phyloP scores from a whole-genome alignment of 2,113 vertebrate genomes.

The Pao palembangensis region DNA sequence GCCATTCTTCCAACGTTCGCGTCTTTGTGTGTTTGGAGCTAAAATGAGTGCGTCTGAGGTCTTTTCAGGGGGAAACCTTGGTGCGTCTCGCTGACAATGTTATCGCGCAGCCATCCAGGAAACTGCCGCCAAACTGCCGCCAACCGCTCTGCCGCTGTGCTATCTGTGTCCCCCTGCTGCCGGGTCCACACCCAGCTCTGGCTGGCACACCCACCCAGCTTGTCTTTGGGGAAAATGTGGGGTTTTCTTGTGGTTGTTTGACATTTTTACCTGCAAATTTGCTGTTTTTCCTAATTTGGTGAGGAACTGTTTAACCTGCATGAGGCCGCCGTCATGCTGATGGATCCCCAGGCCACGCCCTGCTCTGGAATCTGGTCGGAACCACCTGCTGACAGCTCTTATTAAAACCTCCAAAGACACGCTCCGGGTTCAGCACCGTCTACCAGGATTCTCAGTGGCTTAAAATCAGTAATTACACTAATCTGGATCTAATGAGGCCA shows the following conservation, averaged over 20 bases:
- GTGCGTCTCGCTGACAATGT: constrained; percentile 49
- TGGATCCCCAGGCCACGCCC: too few species aligned
- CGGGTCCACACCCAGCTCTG: background rate
- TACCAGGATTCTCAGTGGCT: background rate
- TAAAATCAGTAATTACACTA: background rate
- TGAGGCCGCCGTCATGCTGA: constrained; percentile 38
- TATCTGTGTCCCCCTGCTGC: constrained; percentile 33
- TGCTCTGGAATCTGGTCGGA: constrained; percentile 6
- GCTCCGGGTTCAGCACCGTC: background rate
- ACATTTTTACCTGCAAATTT: too few species aligned
- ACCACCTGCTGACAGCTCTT: constrained; percentile 55
- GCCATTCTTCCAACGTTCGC: constrained; percentile 5
- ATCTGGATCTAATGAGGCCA: background rate
- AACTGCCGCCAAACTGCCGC: constrained; percentile 34
- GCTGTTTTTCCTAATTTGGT: background rate
- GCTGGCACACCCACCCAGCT: too few species aligned
- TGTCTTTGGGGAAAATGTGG: background rate
- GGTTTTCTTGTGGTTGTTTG: too few species aligned
- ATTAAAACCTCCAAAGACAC: constrained; percentile 24
- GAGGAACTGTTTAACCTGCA: background rate
- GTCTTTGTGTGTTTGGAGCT: constrained; percentile 35
- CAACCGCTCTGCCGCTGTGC: constrained; percentile 38
- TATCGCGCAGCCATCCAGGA: constrained; percentile 53
- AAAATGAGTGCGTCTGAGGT: constrained; percentile 33
- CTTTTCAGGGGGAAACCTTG: constrained; percentile 32